Evolutionary conservation across 2,113 vertebrate genomes (phyloP).

Genomic region (Hemiprocne comata): DNA sequence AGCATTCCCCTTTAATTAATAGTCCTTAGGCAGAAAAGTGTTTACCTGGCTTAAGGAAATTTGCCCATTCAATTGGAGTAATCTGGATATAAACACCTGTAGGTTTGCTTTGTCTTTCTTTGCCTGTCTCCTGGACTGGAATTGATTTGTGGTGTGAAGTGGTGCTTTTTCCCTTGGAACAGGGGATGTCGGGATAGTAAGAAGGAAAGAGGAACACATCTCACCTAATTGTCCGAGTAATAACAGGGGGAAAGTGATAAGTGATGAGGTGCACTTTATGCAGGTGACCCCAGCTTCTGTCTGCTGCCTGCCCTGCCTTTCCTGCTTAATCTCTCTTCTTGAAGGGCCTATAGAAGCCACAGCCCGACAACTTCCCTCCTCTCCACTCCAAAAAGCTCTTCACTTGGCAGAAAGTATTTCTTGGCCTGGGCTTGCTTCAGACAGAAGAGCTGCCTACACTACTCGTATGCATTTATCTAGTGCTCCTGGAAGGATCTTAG

Average conservation of each 20-base stretch:
- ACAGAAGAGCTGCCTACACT: not conserved
- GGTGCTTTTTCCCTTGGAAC: not conserved
- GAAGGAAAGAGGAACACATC: not conserved
- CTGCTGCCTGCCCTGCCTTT: not conserved
- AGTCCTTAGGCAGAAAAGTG: not conserved
- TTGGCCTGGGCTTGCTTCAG: not conserved
- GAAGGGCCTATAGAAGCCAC: not conserved
- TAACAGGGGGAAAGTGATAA: not conserved
- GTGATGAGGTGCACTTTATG: not conserved
- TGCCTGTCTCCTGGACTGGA: not conserved
- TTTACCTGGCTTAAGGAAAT: not conserved
- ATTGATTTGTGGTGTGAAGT: not conserved
- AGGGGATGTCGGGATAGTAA: not conserved
- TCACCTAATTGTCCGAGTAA: not conserved
- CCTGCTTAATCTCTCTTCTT: not conserved
- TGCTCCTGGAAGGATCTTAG: not conserved
- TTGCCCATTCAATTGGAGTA: not conserved
- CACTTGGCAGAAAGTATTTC: not conserved
- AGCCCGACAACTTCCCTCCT: not conserved
- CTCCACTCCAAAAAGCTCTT: not conserved
- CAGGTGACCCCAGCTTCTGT: not conserved
- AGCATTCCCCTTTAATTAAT: conserved; percentile 25
- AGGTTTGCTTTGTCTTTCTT: not conserved
- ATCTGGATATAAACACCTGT: not conserved
- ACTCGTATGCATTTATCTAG: too few relatives aligned